phyloP scores from a whole-genome alignment of 2,888 invertebrate species.

The Tipula lateralis region DNA sequence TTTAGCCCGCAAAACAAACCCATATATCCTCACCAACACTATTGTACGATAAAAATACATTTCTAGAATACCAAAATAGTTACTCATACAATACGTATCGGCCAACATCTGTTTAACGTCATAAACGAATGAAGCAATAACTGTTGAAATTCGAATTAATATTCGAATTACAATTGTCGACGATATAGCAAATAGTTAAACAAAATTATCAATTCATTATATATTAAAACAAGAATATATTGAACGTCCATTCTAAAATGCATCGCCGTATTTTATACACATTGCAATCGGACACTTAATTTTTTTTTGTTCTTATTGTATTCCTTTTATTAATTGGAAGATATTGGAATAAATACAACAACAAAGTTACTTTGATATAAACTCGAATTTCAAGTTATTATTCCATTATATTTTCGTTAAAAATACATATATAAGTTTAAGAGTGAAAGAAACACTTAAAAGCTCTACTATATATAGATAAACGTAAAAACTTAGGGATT shows the following conservation, averaged over 20 bases:
- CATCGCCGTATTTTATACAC: conserved; percentile 4
- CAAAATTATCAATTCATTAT: neutral
- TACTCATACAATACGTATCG: neutral
- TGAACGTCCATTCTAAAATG: neutral
- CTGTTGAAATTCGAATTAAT: neutral
- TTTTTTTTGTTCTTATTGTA: conserved; percentile 7
- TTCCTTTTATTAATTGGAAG: conserved; percentile 24
- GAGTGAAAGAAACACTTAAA: neutral
- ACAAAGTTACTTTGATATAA: neutral
- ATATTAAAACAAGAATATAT: neutral
- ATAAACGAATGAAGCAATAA: neutral
- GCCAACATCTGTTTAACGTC: conserved; percentile 11
- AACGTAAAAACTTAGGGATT: neutral
- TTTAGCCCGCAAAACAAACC: neutral
- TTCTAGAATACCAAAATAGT: neutral
- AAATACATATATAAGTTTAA: neutral
- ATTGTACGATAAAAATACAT: neutral
- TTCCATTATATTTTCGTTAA: neutral
- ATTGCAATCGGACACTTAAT: conserved; percentile 19
- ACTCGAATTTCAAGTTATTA: conserved; percentile 24
- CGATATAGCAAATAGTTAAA: neutral
- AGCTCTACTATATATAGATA: neutral
- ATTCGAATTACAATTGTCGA: neutral
- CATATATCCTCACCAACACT: neutral
- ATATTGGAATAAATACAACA: neutral